Evolutionary conservation across 2,888 invertebrate genomes (phyloP).

Genomic region (Conops quadrifasciatus): DNA sequence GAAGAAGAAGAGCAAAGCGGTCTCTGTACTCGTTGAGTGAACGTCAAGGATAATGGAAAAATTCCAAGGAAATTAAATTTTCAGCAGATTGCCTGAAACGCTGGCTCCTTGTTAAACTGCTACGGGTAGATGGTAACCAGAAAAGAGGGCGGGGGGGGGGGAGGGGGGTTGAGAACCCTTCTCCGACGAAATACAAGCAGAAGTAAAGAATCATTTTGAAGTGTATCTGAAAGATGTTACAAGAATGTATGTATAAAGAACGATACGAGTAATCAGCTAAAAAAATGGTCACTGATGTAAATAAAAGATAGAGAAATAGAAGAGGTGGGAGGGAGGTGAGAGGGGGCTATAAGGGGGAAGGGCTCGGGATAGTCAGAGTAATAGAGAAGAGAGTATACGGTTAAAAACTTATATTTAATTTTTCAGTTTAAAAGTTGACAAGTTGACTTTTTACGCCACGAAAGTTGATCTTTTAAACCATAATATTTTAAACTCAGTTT

Average conservation of each 20-base stretch:
- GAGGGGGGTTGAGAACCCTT: too few relatives aligned
- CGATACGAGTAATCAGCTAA: not conserved
- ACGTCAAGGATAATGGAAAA: conserved; percentile 35
- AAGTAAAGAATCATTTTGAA: not conserved
- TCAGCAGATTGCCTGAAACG: conserved; percentile 32
- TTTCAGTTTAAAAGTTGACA: too few relatives aligned
- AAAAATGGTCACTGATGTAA: not conserved
- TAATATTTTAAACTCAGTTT: too few relatives aligned
- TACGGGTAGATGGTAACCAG: too few relatives aligned
- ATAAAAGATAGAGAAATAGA: not conserved
- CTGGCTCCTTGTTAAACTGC: not conserved
- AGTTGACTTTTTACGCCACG: too few relatives aligned
- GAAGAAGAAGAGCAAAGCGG: not conserved
- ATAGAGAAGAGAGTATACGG: too few relatives aligned
- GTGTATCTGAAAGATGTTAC: not conserved
- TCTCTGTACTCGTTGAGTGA: not conserved
- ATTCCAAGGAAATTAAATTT: conserved; percentile 40
- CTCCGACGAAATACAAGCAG: too few relatives aligned
- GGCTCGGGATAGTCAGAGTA: too few relatives aligned
- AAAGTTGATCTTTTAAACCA: too few relatives aligned
- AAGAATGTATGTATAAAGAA: not conserved
- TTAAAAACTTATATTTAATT: too few relatives aligned
- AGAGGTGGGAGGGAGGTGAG: not conserved
- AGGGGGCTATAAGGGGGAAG: too few relatives aligned
- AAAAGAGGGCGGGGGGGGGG: too few relatives aligned